Evolutionary conservation across 2,797 vertebrate species (phyloP).

Genomic region (Myripristis murdjan): DNA sequence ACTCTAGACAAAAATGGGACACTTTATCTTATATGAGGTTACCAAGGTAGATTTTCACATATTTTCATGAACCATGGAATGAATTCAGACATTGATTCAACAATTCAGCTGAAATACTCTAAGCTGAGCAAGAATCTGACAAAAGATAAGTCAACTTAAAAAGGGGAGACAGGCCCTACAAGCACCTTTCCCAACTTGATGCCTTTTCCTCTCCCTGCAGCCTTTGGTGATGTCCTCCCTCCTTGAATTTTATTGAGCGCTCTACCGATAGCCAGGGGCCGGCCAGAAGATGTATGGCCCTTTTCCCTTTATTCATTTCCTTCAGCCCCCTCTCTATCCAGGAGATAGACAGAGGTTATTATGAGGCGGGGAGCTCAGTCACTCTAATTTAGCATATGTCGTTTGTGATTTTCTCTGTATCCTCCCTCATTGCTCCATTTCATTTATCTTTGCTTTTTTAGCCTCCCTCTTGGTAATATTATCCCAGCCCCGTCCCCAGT

Average conservation of each 20-base stretch:
- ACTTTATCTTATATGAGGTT: too few relatives aligned
- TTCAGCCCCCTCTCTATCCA: conserved; percentile 37
- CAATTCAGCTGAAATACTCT: background rate
- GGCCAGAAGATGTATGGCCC: conserved; percentile 54
- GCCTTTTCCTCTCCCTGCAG: conserved; percentile 3
- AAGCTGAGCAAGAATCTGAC: background rate
- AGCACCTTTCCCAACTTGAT: background rate
- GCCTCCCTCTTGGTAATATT: background rate
- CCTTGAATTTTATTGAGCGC: conserved; percentile 47
- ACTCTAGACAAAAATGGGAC: too few relatives aligned
- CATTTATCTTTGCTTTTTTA: conserved; percentile 7
- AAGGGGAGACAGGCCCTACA: background rate
- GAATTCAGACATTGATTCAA: too few relatives aligned
- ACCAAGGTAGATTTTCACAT: too few relatives aligned
- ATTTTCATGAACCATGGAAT: too few relatives aligned
- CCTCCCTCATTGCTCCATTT: conserved; percentile 11
- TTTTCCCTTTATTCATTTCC: conserved; percentile 53
- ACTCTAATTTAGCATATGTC: conserved; percentile 6
- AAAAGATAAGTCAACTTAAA: conserved; percentile 2
- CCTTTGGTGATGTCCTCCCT: conserved; percentile 31
- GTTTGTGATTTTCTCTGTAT: conserved; percentile 24
- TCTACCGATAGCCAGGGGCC: conserved; percentile 47
- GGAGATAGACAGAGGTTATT: conserved; percentile 41
- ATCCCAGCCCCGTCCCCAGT: conserved; percentile 7
- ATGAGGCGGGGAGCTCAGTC: conserved; percentile 21